Base-by-base conservation (phyloP, 2,888 invertebrate species). In the Ischnus inquisitorius region DNA sequence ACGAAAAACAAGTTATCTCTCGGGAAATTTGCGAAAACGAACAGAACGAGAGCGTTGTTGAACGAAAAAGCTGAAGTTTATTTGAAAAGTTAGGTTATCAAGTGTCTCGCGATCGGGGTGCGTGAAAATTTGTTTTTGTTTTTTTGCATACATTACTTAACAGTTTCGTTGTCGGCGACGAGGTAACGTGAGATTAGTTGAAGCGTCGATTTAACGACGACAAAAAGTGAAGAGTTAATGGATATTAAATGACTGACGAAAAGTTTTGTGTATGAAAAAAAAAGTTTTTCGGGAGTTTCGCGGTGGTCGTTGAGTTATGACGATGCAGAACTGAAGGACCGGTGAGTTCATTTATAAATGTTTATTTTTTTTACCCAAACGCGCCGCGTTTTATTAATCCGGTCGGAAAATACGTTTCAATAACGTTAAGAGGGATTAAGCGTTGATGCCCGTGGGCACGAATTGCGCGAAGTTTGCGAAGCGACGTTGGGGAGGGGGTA, bases 341-440 rank as follows among this genome's bases (percentile, higher is more conserved):
- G 83, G 83, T 84, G 83, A 80, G 83, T 84, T 54, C 22, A 62
- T 60, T 75, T 43, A 22, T 28, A 25, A 19, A 72, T 51, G 16
- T 41, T 74, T 12, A 48, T 25, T 19, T 39, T 41, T 72, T 10
- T 39, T 25, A n/a, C 22, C 19, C 41, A 34, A 22, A 12, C 46
- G 46, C 22, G 25, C 62, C 62, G 62, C 14, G 48, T 64, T 71
- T 39, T 69, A 39, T 64, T 64, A 51, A 75, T 22, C 8, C 48
- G 16, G n/a, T n/a, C 14, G 10, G 48, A 74, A 22, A 19, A 22
- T 48, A 46, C 48, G 39, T 75, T 75, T 75, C 14, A 51, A 64
- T 51, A 22, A 43, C 62, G 28, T 57, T 57, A 71, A 16, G 39
- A 25, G 46, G 46, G 60, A 48, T n/a, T 28, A 22, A 28, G 48